Base-by-base conservation (phyloP, 1,140 invertebrate species). In the Drosophila trapezifrons region DNA sequence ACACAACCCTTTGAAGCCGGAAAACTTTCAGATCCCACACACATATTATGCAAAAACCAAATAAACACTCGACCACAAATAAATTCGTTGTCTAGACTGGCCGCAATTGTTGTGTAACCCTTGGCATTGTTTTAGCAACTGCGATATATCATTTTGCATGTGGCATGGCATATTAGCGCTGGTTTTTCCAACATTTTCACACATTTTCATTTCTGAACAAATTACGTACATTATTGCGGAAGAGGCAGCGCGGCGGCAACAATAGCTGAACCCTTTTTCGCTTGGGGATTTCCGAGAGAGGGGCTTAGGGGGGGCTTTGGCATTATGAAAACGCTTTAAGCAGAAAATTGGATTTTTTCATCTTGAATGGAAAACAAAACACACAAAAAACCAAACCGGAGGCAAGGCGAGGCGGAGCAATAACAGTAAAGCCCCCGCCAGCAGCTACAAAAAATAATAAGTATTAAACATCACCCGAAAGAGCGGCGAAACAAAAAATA, bases 361-460 rank as follows among this genome's bases (percentile, higher is more conserved):
- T 87, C 76, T 82, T 84, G 81, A 84, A 84, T 84, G 73, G 66
- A 80, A 84, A 75, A 83, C 80, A 73, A 83, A 66, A 43, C 60
- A 54, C 18, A 38, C 12, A 83, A 78, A 71, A 77, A 71, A 70
- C 69, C 63, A 67, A 32, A 10, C 29, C 29, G 29, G 69, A 66
- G 49, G 64, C 49, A 64, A 64, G 37, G 35, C 57, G 76, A 56
- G 56, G 46, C 32, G 38, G 7, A 7, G 47, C 62, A 65, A 87
- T 87, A 87, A 89, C 79, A 84, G 54, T 89, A 89, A 87, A 87
- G 65, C 76, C 74, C 58, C 27, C 38, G 6, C 27, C 29, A 22
- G 80, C 40, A 65, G 75, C 83, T 79, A 83, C 78, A 87, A 87
- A 89, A 87, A 89, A 89, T 84, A 89, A 89, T 89, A 89, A 89